Evolutionary conservation across 1,140 invertebrate species (phyloP).

Genomic region (Drosophila triauraria): DNA sequence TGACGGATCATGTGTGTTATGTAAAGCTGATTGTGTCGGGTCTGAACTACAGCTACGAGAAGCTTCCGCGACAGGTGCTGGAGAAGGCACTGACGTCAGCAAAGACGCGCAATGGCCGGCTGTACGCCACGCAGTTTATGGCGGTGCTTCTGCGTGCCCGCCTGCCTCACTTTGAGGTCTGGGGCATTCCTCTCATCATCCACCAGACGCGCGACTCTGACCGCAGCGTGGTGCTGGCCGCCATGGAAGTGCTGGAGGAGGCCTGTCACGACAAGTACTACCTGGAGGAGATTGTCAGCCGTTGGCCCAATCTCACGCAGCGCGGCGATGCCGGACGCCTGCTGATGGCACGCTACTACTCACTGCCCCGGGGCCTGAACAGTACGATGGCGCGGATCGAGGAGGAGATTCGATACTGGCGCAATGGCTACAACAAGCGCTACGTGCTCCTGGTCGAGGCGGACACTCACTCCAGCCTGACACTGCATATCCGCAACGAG

Average conservation of each 20-base stretch:
- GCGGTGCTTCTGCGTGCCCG: conserved; percentile 92
- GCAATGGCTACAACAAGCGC: conserved; percentile 89
- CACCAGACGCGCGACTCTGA: conserved; percentile 93
- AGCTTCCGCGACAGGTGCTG: conserved; percentile 90
- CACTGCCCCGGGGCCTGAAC: conserved; percentile 90
- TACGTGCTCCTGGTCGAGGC: conserved; percentile 96
- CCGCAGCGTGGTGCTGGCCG: conserved; percentile 90
- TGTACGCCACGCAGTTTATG: conserved; percentile 96
- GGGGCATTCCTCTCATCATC: conserved; percentile 93
- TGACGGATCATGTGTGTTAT: conserved; percentile 95
- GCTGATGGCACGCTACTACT: conserved; percentile 93
- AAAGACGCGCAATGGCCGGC: conserved; percentile 89
- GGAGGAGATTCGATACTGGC: conserved; percentile 92
- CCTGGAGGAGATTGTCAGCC: conserved; percentile 91
- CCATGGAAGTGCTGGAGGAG: conserved; percentile 95
- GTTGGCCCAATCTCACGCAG: conserved; percentile 90
- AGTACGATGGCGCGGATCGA: conserved; percentile 88
- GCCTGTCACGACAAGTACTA: conserved; percentile 93
- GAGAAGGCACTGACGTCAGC: conserved; percentile 88
- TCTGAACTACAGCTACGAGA: conserved; percentile 93
- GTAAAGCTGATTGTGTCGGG: conserved; percentile 96
- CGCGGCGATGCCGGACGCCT: conserved; percentile 94
- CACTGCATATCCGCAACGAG: conserved; percentile 92
- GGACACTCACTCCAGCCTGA: conserved; percentile 94
- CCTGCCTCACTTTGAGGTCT: conserved; percentile 89